These are phyloP conservation scores for Selenia dentaria DNA, from an alignment of 2,888 invertebrate genomes.

Conservation along the genomic window DNA sequence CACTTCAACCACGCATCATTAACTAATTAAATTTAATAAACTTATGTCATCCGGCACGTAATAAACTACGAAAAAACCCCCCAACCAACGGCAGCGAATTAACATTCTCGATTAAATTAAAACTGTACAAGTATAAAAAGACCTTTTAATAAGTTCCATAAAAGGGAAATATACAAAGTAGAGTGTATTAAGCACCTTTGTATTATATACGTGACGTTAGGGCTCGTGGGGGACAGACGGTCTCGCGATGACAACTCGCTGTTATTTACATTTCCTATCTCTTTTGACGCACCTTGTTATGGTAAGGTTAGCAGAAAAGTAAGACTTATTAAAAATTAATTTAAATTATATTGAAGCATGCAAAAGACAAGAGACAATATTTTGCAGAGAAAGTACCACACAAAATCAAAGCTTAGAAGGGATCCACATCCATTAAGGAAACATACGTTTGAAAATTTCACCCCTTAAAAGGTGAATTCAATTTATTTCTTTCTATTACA, in stretches of 20 bases:
- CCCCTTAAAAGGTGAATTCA: no score
- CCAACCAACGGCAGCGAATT: constrained; percentile 19
- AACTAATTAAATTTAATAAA: constrained; percentile 3
- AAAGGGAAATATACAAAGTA: constrained; percentile 25
- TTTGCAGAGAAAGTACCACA: no score
- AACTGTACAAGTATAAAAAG: constrained; percentile 26
- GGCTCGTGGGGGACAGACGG: constrained; percentile 21
- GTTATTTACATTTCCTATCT: constrained; percentile 59
- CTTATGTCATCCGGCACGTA: constrained; percentile 11
- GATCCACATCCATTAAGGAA: no score
- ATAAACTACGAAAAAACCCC: constrained; percentile 22
- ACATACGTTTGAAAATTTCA: no score
- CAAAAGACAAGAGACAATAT: no score
- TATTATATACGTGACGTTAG: background rate
- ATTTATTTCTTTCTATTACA: no score
- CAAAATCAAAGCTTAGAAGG: no score
- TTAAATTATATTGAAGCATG: no score
- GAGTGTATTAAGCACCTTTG: constrained; percentile 4
- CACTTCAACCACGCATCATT: constrained; percentile 4
- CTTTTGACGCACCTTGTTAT: constrained; percentile 51
- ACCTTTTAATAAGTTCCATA: constrained; percentile 43
- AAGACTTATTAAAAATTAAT: no score
- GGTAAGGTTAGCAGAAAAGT: constrained; percentile 42
- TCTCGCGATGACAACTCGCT: constrained; percentile 40
- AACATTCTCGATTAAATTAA: constrained; percentile 37